A percentile compares a stretch with the other conserved stretches of the same genome.
Conservation (phyloP, 1,140 invertebrate species). For the Trichomalopsis sarcophagae region DNA sequence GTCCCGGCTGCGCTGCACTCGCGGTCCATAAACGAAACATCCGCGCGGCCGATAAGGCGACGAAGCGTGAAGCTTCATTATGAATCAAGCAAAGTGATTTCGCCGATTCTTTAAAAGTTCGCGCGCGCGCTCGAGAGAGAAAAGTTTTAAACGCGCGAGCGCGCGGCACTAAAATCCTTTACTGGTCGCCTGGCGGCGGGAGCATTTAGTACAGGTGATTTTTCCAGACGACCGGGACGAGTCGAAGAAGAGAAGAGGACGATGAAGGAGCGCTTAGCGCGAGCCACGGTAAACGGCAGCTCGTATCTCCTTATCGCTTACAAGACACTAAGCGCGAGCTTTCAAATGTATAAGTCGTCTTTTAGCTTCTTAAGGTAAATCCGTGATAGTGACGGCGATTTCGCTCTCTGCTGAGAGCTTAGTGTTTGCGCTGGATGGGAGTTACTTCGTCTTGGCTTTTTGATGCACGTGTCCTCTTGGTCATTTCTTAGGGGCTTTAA, state of each 20-base stretch:
- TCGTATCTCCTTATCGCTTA: slow-evolving; percentile 46
- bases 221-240: slow-evolving; percentile 11
- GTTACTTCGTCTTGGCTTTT: slow-evolving; percentile 25
- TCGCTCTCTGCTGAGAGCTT: not conserved
- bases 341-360: slow-evolving; percentile 30
- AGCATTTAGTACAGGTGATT: slow-evolving; percentile 43
- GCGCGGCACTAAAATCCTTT: slow-evolving; percentile 37
- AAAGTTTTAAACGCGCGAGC: slow-evolving; percentile 20
- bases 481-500: too few relatives aligned
- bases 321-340: slow-evolving; percentile 45
- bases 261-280: slow-evolving; percentile 26
- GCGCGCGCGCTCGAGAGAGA: not conserved
- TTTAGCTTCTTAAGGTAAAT: slow-evolving; percentile 20
- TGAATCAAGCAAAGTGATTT: slow-evolving; percentile 51
- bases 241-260: not conserved
- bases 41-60: not conserved
- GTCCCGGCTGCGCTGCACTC: not conserved
- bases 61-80: slow-evolving; percentile 51
- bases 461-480: not conserved
- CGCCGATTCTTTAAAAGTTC: slow-evolving; percentile 38
- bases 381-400: slow-evolving; percentile 9
- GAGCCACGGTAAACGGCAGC: slow-evolving; percentile 46
- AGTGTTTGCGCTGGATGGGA: not conserved
- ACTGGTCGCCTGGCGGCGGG: not conserved
- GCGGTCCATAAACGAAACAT: slow-evolving; percentile 5